Base-by-base conservation (phyloP, 92 coral and sea anemone genomes). In the Pocillopora grandis region DNA sequence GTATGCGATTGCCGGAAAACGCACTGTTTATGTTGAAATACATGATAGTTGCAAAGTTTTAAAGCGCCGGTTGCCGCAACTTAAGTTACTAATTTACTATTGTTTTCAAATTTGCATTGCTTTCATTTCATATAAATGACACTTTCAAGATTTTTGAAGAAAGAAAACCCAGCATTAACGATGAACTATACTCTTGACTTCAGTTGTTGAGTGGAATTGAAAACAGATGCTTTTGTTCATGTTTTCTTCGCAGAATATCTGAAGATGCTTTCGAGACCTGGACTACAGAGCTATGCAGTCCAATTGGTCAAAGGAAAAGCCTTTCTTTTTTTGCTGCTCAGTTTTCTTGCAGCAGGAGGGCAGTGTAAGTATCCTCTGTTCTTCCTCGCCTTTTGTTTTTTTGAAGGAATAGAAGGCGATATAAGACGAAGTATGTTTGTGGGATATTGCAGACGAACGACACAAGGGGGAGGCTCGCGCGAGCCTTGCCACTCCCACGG, bases 251-350 rank as follows among this genome's bases (percentile, higher is more conserved):
- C 36, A 49, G 5, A 42, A 59, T 2, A 12, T 42, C 8, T 42
- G 52, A 63, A 33, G 85, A 80, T 80, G 85, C 35, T 31, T 36
- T n/a, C 23, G 42, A 17, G 33, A 18, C 11, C 84, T 58, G 42
- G 68, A 70, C 85, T 58, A 80, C 85, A 36, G 77, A 80, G 77
- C 12, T 80, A 80, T 80, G 76, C 68, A 17, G 19, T 9, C 42
- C 20, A 36, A 12, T 66, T 3, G 68, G 75, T 20, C 69, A 58
- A 58, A 58, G 49, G 76, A 70, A 80, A 80, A 58, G 17, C 10
- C 27, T 18, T 56, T 18, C 64, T 80, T 80, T 58, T 52, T 56
- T 6, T 57, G 37, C 58, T 70, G 13, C 48, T 70, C n/a, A 37
- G 60, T 17, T 59, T 79, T 17, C 21, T 58, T 12, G 76, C 61